These are phyloP conservation scores for Megalopta genalis DNA, from an alignment of 1,140 invertebrate genomes.

Conservation along the genomic window DNA sequence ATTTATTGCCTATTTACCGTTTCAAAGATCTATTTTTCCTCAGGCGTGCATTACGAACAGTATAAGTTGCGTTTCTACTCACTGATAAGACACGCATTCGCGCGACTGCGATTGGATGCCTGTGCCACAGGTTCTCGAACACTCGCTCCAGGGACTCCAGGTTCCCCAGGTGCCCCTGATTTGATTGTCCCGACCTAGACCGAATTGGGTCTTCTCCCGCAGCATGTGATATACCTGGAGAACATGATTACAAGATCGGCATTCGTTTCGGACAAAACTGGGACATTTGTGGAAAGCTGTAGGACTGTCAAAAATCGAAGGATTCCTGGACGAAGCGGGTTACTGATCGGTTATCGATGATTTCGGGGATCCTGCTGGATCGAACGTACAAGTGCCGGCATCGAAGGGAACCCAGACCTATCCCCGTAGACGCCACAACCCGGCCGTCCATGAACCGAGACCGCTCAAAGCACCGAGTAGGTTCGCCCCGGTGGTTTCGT, in stretches of 20 bases:
- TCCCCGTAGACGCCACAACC: no score
- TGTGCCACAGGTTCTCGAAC: conserved; percentile 77
- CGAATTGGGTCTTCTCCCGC: conserved; percentile 72
- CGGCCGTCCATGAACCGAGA: no score
- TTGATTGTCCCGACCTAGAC: conserved; percentile 71
- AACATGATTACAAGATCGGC: background rate
- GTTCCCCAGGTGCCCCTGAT: conserved; percentile 75
- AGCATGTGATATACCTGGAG: conserved; percentile 76
- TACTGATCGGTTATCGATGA: no score
- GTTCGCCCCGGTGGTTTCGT: background rate
- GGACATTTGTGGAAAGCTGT: no score
- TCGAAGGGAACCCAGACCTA: background rate
- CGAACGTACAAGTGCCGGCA: background rate
- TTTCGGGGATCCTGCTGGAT: no score
- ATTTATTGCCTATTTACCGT: no score
- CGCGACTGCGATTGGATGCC: conserved; percentile 77
- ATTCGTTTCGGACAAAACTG: no score
- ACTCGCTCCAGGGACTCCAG: conserved; percentile 78
- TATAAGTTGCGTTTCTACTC: conserved; percentile 27
- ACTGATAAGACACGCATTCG: conserved; percentile 73
- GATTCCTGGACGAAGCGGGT: no score
- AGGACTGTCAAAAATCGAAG: no score
- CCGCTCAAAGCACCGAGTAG: background rate
- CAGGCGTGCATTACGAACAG: no score
- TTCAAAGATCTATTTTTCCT: no score